phyloP scores from a whole-genome alignment of 2,797 vertebrate genomes.

The Halcyon smyrnensis region DNA sequence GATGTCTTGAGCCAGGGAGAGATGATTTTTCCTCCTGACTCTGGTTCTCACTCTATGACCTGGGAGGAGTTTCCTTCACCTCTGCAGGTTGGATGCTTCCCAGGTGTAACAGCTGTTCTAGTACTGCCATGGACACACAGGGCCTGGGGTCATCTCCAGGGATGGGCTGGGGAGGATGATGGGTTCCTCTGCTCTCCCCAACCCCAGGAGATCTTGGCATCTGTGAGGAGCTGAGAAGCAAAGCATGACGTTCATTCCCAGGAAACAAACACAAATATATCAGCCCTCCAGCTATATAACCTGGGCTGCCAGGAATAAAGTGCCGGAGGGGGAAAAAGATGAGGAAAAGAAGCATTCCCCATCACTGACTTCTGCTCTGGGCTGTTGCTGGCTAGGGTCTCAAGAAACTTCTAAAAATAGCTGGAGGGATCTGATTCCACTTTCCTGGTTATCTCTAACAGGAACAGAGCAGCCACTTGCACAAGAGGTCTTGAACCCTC shows the following conservation, averaged over 20 bases:
- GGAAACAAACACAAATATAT: neutral
- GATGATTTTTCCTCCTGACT: neutral
- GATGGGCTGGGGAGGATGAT: neutral
- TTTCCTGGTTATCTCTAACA: neutral
- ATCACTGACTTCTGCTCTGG: neutral
- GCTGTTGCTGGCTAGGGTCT: neutral
- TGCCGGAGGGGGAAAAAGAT: neutral
- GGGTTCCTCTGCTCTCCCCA: neutral
- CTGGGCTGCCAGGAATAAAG: neutral
- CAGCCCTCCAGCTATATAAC: neutral
- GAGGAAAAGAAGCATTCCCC: neutral
- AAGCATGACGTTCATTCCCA: neutral
- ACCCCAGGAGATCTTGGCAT: neutral
- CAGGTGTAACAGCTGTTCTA: neutral
- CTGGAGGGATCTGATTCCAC: neutral
- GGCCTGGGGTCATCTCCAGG: rapidly evolving
- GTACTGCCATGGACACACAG: neutral
- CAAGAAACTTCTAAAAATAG: neutral
- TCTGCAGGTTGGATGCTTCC: neutral
- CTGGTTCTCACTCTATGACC: neutral
- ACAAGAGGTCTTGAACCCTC: neutral
- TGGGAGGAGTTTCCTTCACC: neutral
- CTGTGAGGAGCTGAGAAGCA: neutral
- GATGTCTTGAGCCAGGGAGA: neutral
- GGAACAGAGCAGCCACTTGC: neutral